phyloP scores from a whole-genome alignment of 2,113 vertebrate genomes.

The Prionailurus viverrinus region DNA sequence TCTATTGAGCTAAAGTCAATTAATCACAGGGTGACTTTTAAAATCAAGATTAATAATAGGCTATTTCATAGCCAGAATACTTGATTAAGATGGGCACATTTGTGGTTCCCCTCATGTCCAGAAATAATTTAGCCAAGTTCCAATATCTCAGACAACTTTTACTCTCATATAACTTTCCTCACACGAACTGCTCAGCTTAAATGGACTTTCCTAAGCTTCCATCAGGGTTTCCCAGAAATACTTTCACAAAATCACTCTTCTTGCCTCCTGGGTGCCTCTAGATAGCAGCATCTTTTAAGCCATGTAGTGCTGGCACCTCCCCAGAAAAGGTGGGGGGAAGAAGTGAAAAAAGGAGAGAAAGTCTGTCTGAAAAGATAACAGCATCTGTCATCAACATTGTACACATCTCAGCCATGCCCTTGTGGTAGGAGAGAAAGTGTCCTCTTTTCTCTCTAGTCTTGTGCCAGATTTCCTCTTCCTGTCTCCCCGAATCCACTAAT shows the following conservation, averaged over 20 bases:
- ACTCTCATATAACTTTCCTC: constrained; percentile 16
- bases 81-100: constrained; percentile 64
- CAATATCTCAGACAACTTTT: constrained; percentile 51
- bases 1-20: constrained; percentile 67
- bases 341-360: not conserved
- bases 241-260: constrained; percentile 58
- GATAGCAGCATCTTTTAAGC: constrained; percentile 41
- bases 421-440: not conserved
- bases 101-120: constrained; percentile 57
- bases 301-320: not conserved
- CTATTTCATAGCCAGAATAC: constrained; percentile 58
- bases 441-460: constrained; percentile 1
- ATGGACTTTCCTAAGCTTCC: not conserved
- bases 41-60: constrained; percentile 77
- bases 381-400: not conserved
- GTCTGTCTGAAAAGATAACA: constrained; percentile 31
- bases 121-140: constrained; percentile 53
- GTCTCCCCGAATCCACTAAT: not conserved
- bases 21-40: constrained; percentile 72
- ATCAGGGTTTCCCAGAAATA: constrained; percentile 24
- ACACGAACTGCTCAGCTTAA: constrained; percentile 5
- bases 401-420: not conserved
- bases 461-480: constrained; percentile 11
- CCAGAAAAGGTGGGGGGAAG: not conserved
- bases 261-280: not conserved